Evolutionary conservation across 1,140 invertebrate species (phyloP).

Genomic region (Parapsyche elsis): DNA sequence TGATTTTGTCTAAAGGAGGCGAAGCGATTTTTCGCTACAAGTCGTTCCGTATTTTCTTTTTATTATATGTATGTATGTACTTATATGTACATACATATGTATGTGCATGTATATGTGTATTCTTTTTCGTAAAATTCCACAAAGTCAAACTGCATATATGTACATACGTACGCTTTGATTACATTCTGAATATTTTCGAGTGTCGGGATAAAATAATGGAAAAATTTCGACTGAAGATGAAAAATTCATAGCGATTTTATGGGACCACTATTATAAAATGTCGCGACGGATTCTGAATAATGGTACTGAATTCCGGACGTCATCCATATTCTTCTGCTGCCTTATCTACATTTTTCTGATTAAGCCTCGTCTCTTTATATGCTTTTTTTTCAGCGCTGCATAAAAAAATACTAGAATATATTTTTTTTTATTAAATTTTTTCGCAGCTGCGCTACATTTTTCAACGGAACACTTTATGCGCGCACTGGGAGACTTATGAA

Average conservation of each 20-base stretch:
- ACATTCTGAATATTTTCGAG: too few species aligned
- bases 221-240: too few species aligned
- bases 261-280: neutral
- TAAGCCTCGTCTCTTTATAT: neutral
- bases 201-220: too few species aligned
- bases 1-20: too few species aligned
- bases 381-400: neutral
- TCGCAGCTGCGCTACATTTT: slow-evolving; percentile 12
- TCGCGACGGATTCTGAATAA: neutral
- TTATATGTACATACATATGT: neutral
- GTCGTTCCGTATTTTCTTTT: neutral
- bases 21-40: too few species aligned
- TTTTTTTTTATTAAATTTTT: slow-evolving; percentile 21
- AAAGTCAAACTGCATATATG: too few species aligned
- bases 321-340: slow-evolving; percentile 8
- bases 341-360: slow-evolving; percentile 16
- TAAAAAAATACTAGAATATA: neutral
- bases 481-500: slow-evolving; percentile 16
- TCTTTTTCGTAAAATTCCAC: too few species aligned
- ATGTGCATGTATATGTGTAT: neutral
- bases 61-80: neutral
- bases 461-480: slow-evolving; percentile 3
- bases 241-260: too few species aligned
- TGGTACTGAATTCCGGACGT: neutral
- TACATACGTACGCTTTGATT: too few species aligned